phyloP scores from a whole-genome alignment of 2,888 invertebrate genomes.

The Oscheius sp. region DNA sequence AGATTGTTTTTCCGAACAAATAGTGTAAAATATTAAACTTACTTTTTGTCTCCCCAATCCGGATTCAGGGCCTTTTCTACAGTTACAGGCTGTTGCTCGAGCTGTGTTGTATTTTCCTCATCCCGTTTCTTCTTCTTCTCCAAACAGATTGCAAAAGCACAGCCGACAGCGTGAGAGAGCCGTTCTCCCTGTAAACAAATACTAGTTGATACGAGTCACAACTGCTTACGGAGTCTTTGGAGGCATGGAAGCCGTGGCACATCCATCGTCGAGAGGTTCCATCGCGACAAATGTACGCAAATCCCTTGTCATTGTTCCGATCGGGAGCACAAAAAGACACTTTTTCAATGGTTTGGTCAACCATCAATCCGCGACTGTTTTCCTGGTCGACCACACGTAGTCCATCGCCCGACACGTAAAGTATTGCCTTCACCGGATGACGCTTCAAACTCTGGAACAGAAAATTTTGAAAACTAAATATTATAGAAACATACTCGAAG shows the following conservation, averaged over 20 bases:
- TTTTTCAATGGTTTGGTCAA: constrained; percentile 99
- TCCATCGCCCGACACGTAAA: constrained; percentile 82
- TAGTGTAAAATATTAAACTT: not conserved
- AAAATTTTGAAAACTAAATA: not conserved
- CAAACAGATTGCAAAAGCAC: constrained; percentile 97
- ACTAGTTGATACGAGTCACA: no score
- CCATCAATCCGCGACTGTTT: constrained; percentile 92
- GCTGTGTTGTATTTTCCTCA: constrained; percentile 44
- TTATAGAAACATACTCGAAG: constrained; percentile 83
- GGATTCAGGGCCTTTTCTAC: constrained; percentile 47
- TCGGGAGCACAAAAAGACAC: constrained; percentile 99
- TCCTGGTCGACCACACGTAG: constrained; percentile 97
- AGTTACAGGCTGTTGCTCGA: constrained; percentile 3
- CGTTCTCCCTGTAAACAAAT: constrained; percentile 84
- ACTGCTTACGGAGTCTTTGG: constrained; percentile 81
- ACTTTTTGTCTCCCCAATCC: constrained; percentile 51
- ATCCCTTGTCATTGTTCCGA: constrained; percentile 94
- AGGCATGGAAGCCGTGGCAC: constrained; percentile 98
- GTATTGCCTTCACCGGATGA: constrained; percentile 82
- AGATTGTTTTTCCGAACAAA: not conserved
- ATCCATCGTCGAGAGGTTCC: constrained; percentile 99
- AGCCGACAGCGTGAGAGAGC: constrained; percentile 97
- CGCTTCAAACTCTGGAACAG: constrained; percentile 85
- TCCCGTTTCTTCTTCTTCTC: constrained; percentile 82
- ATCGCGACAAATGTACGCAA: constrained; percentile 98